Evolutionary conservation across 2,113 vertebrate genomes (phyloP).

Genomic region (Todiramphus chloris): DNA sequence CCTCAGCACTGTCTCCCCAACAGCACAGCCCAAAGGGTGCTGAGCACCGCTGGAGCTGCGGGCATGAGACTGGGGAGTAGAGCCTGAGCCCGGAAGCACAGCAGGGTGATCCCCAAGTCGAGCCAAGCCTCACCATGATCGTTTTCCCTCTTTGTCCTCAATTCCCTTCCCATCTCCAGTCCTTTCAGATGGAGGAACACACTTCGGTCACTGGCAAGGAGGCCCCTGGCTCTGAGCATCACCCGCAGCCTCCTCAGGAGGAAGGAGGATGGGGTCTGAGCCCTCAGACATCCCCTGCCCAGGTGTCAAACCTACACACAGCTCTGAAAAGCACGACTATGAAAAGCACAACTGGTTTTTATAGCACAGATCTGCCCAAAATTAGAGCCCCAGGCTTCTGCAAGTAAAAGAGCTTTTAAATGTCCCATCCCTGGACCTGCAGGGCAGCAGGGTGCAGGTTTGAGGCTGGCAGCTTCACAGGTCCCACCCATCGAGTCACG

Average conservation of each 20-base stretch:
- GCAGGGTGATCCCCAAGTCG: fast-evolving
- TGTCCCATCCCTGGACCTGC: not conserved
- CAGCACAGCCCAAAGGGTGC: not conserved
- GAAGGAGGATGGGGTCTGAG: not conserved
- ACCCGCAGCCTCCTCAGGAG: not conserved
- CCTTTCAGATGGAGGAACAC: not conserved
- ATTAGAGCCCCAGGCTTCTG: not conserved
- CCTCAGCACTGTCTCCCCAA: fast-evolving
- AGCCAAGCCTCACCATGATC: not conserved
- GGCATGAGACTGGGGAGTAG: not conserved
- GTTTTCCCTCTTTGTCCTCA: not conserved
- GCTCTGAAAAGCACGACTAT: not conserved
- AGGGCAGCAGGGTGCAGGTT: not conserved
- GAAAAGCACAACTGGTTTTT: not conserved
- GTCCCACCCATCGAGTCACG: not conserved
- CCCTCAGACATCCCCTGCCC: not conserved
- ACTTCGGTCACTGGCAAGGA: not conserved
- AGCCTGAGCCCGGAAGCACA: not conserved
- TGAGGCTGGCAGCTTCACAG: not conserved
- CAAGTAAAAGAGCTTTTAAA: not conserved
- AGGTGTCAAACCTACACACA: not conserved
- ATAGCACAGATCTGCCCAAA: not conserved
- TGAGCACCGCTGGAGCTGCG: fast-evolving
- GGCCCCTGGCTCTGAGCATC: not conserved
- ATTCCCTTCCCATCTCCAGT: not conserved